Evolutionary conservation across 2,888 invertebrate genomes (phyloP), one percentile per base, ranked within the genome.

Genomic region (Unio pictorum): DNA sequence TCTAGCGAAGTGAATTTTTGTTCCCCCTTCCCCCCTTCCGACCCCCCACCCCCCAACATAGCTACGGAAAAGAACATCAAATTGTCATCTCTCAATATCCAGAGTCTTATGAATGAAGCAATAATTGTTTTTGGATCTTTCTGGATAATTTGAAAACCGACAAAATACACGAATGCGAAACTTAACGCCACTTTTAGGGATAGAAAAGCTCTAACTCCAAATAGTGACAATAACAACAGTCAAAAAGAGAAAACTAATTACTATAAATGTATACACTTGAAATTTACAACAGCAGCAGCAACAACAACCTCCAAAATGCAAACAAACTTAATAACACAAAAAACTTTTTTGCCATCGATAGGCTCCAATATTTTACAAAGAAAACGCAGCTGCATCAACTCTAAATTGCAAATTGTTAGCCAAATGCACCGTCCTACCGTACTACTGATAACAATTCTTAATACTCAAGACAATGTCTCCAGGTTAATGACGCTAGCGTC

Each of bases 81-180:
- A 15, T 11, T 45, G 45, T 45, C 45, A 45, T 45, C 45, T 15
- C 11, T 45, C 11, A 15, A 11, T 15, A 45, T 11, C 11, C 15
- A 45, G 45, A 45, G 45, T 45, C 11, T 45, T 45, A 45, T 45
- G 11, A 45, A 15, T 45, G 45, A 11, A 45, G 15, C 11, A 45
- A 45, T 2, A 34, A 1, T 7, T 34, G 7, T 66, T 72, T 54
- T 54, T 65, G 63, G 69, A 68, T 63, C 54, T 60, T 68, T 56
- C 28, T 68, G 4, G 66, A 66, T 26, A 58, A 65, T 20, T 64
- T 61, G 7, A 64, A 66, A 55, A 55, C 61, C 57, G 64, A 69
- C 58, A 69, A 69, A 54, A 55, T 72, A 3, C 45, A 60, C 56
- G 72, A 66, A n/a, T 60, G 66, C 63, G 72, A 69, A 61, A 72